A percentile compares a stretch with the other conserved stretches of the same genome.
Evolutionary conservation across 2,113 vertebrate species (phyloP).

Genomic region (Oxyruncus cristatus): DNA sequence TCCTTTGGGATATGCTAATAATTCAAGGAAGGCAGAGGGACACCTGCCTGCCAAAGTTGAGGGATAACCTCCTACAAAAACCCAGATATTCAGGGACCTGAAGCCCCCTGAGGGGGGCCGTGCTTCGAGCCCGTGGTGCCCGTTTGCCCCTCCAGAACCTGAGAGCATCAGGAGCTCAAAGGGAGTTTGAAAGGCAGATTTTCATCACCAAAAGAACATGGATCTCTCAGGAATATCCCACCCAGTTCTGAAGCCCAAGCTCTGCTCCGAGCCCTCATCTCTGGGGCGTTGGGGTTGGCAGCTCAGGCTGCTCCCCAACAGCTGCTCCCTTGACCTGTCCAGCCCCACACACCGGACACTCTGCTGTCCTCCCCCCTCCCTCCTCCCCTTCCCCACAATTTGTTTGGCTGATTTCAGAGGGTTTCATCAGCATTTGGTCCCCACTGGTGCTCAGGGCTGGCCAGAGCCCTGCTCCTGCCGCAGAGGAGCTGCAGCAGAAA

Average conservation of each 20-base stretch:
- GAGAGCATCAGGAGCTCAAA: neutral
- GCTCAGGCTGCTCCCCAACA: neutral
- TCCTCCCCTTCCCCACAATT: fast-evolving
- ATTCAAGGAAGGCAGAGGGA: neutral
- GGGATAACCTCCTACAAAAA: fast-evolving
- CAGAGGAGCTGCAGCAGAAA: neutral
- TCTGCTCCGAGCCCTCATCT: fast-evolving
- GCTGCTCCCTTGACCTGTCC: neutral
- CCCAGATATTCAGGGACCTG: neutral
- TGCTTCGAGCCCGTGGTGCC: neutral
- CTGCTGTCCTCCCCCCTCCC: fast-evolving
- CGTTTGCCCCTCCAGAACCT: neutral
- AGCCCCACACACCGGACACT: fast-evolving
- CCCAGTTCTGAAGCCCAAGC: too few relatives aligned
- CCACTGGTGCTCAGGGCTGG: neutral
- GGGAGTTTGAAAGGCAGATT: fast-evolving
- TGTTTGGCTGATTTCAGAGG: fast-evolving
- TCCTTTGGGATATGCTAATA: neutral
- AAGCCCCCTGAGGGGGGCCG: fast-evolving
- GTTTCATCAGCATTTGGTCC: neutral
- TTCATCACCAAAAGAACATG: neutral
- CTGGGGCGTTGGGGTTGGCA: fast-evolving
- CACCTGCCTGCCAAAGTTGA: neutral
- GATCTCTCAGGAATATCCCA: neutral
- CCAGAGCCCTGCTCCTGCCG: fast-evolving